Evolutionary conservation across 2,797 vertebrate species (phyloP), one percentile per base, ranked within the genome.

Genomic region (Chromobotia macracanthus): DNA sequence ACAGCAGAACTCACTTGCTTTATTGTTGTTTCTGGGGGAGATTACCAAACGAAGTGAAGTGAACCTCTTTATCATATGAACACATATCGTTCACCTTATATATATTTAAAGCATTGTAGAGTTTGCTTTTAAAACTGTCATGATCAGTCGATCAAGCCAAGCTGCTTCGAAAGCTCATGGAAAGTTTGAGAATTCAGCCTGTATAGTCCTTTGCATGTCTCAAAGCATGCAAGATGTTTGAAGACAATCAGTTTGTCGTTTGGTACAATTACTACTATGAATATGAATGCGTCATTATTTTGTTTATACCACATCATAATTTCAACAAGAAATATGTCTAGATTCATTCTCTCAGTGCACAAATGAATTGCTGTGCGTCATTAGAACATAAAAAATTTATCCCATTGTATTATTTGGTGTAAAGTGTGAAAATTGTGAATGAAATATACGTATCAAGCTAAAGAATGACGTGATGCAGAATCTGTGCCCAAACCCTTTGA

Each of bases 161-260:
- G 21, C 38, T 8, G 35, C 56, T 82, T 65, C 35, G 63, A 61
- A 64, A 48, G 23, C 31, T 70, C 21, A 25, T n/a, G 28, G 41
- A 23, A 65, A 51, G 25, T 82, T 55, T 25, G 28, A n/a, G 71
- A 75, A 46, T 58, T 61, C 50, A 70, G 77, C 18, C n/a, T 83
- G 51, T 82, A 81, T 63, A 76, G 41, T 79, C 28, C 8, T 72
- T 61, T 61, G 75, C 77, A 78, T 25, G 75, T 74, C 73, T 81
- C 56, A 38, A 72, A 80, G 83, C 84, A 84, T 83, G 81, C 79
- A 74, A 67, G 53, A 82, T 83, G 74, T 84, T 75, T 55, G 75
- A 80, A 83, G 81, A 81, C 65, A 81, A 79, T 84, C 82, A 68
- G 15, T 70, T 80, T 11, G 31, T 70, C n/a, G 28, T 76, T 44